A percentile compares a stretch with the other conserved stretches of the same genome.
Conservation (phyloP, 2,888 invertebrate species). For the Cetonia aurata region DNA sequence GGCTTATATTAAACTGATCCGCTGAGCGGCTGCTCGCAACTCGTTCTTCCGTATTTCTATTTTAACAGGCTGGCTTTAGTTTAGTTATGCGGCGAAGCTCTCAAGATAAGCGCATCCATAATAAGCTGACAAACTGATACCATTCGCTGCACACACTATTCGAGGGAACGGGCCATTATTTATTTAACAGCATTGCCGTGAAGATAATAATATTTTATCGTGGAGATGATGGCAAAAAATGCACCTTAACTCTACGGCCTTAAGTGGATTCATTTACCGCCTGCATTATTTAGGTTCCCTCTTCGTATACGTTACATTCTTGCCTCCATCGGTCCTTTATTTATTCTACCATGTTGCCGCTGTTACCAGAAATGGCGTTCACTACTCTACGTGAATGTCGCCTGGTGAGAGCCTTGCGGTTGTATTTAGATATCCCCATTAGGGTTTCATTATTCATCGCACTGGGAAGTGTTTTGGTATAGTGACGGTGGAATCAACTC, state of each 20-base stretch:
- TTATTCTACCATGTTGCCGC: slow-evolving; percentile 10
- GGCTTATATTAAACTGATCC: neutral
- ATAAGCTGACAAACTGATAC: slow-evolving; percentile 31
- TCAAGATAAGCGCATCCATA: slow-evolving; percentile 39
- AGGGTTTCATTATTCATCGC: too few relatives aligned
- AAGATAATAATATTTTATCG: slow-evolving; percentile 50
- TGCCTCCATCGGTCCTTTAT: slow-evolving; percentile 6
- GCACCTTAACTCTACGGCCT: slow-evolving; percentile 47
- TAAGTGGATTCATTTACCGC: slow-evolving; percentile 51
- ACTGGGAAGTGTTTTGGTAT: too few relatives aligned
- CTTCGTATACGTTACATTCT: slow-evolving; percentile 19
- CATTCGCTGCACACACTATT: slow-evolving; percentile 44
- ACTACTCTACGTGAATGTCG: too few relatives aligned
- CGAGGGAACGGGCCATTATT: slow-evolving; percentile 47
- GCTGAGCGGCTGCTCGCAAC: neutral
- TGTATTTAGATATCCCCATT: too few relatives aligned
- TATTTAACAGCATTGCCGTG: slow-evolving; percentile 47
- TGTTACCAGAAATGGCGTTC: neutral
- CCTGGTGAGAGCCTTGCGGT: too few relatives aligned
- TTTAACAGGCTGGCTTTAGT: slow-evolving; percentile 4
- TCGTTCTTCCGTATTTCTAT: slow-evolving; percentile 13
- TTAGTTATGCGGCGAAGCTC: slow-evolving; percentile 33
- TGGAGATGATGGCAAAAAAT: slow-evolving; percentile 47
- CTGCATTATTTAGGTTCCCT: slow-evolving; percentile 47
- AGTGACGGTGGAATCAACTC: too few relatives aligned